phyloP scores from a whole-genome alignment of 1,140 invertebrate species.

The Papilio aristodemus region DNA sequence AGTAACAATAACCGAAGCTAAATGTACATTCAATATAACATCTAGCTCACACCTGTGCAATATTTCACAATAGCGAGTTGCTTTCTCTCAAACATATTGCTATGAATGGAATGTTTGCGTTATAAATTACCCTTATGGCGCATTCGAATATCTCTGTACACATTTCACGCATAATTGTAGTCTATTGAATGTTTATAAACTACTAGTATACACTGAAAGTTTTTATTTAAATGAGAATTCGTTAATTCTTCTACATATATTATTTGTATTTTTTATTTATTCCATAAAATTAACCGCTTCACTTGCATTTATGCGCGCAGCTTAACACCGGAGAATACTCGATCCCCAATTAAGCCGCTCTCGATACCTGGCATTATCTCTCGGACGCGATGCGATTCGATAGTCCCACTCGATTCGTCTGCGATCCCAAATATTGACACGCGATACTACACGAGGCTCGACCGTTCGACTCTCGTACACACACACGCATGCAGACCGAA shows the following conservation, averaged over 20 bases:
- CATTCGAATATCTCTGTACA: background rate
- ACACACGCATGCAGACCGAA: background rate
- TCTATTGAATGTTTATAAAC: too few species aligned
- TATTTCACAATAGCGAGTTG: slow-evolving; percentile 16
- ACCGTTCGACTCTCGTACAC: background rate
- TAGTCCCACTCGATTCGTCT: slow-evolving; percentile 49
- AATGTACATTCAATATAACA: background rate
- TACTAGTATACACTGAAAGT: too few species aligned
- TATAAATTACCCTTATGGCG: slow-evolving; percentile 13
- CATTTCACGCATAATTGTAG: background rate
- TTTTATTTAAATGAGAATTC: too few species aligned
- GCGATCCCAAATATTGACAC: slow-evolving; percentile 69
- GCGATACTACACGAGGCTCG: slow-evolving; percentile 39
- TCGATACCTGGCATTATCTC: slow-evolving; percentile 58
- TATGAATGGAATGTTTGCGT: slow-evolving; percentile 14
- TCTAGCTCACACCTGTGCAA: slow-evolving; percentile 16
- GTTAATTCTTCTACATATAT: too few species aligned
- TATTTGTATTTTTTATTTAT: too few species aligned
- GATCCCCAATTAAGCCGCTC: slow-evolving; percentile 58
- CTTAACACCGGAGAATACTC: slow-evolving; percentile 30
- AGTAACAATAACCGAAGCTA: background rate
- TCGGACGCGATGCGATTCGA: slow-evolving; percentile 50
- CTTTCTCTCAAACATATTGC: background rate
- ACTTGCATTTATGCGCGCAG: background rate
- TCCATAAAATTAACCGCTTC: background rate